A percentile compares a stretch with the other conserved stretches of the same genome.
These are phyloP conservation scores for Oncorhynchus masou DNA, from an alignment of 2,113 vertebrate species.

Conservation along the genomic window DNA sequence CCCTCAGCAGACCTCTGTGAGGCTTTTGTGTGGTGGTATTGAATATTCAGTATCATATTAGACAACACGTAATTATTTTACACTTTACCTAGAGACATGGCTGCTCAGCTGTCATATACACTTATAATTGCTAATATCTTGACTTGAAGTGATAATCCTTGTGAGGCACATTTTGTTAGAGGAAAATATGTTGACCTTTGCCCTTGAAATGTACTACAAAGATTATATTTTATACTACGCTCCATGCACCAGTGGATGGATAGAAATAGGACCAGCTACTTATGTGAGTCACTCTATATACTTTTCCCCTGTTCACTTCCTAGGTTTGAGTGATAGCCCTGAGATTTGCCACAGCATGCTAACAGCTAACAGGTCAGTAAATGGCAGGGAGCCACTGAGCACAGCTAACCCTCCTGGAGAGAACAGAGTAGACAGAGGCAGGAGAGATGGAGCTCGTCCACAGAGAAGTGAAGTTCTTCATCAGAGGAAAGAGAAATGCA, in stretches of 20 bases:
- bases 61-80: background rate
- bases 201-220: background rate
- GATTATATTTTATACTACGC: slow-evolving; percentile 4
- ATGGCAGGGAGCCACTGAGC: slow-evolving; percentile 38
- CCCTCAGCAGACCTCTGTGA: background rate
- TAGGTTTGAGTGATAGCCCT: slow-evolving; percentile 50
- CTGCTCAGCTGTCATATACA: too few relatives aligned
- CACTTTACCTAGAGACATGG: background rate
- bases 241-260: slow-evolving; percentile 20
- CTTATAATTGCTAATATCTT: too few relatives aligned
- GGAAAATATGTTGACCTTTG: background rate
- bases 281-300: slow-evolving; percentile 20
- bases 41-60: background rate
- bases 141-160: too few relatives aligned
- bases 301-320: slow-evolving; percentile 20
- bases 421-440: slow-evolving; percentile 50
- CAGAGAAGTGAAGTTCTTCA: slow-evolving; percentile 55
- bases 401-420: slow-evolving; percentile 60
- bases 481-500: slow-evolving; percentile 48
- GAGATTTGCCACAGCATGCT: slow-evolving; percentile 49
- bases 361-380: slow-evolving; percentile 44
- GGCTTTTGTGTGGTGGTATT: background rate
- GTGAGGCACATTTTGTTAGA: too few relatives aligned
- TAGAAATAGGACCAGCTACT: slow-evolving; percentile 10
- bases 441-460: slow-evolving; percentile 12